Base-by-base conservation (phyloP, 1,140 invertebrate genomes). In the Drosophila ananassae region DNA sequence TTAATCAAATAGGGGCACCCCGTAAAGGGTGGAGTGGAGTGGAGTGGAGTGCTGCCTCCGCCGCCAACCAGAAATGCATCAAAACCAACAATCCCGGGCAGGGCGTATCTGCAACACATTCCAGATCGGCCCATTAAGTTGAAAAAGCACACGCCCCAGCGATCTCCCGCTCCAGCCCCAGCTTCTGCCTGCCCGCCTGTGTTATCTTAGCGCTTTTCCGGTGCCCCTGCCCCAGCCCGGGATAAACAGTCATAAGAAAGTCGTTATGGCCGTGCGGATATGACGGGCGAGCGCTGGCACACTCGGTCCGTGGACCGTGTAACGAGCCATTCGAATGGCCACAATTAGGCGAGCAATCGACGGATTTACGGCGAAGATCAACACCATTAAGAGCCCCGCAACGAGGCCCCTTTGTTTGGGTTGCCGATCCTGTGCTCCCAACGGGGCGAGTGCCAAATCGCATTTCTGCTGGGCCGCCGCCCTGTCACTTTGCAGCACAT, bases 131-230 rank as follows among this genome's bases (percentile, higher is more conserved):
- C 58, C 78, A 81, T 84, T 73, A 85, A 85, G 59, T 81, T 77
- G 81, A 84, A 67, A 64, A 87, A 55, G 68, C 53, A 55, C 81
- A 87, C 81, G 73, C 82, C 81, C 78, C 78, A 81, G 60, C 69
- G 68, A 81, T 81, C 78, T 44, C 47, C 51, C 17, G 17, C 17
- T 52, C 9, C 30, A 54, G 39, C 55, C 61, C 47, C 73, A 66
- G 57, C 66, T 67, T 77, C 46, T 41, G 46, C 22, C 60, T 48
- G 54, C 47, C 39, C 50, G 30, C 30, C 21, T 66, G 50, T 69
- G 66, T 83, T 87, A 87, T 87, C 83, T 87, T 71, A 59, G 47
- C 53, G 79, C 72, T 79, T 87, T 87, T 87, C 83, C 83, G 83
- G 82, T 76, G 28, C 46, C 41, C 4, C 12, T 3, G 41, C 2